phyloP scores from a whole-genome alignment of 2,797 vertebrate genomes.

The Protonibea diacanthus region DNA sequence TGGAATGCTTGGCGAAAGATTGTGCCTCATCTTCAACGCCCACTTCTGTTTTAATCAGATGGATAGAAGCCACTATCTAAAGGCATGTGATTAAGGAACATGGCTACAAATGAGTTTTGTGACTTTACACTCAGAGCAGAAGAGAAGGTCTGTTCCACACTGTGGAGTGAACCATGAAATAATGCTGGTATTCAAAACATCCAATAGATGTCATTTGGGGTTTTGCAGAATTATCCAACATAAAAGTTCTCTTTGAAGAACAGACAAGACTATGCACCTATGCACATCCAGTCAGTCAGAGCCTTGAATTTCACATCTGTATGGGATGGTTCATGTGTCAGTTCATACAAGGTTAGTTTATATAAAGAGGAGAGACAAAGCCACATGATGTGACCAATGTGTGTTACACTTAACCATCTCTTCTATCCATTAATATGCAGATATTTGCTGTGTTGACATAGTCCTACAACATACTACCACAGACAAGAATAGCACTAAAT shows the following conservation, averaged over 20 bases:
- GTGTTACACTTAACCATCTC: neutral
- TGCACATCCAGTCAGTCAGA: neutral
- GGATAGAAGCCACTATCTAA: constrained; percentile 1
- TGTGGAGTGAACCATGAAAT: neutral
- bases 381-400: neutral
- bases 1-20: constrained; percentile 28
- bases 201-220: neutral
- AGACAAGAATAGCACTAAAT: neutral
- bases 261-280: neutral
- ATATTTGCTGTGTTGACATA: neutral
- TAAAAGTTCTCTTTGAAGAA: neutral
- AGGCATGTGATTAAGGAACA: constrained; percentile 40
- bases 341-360: neutral
- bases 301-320: neutral
- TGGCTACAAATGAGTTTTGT: constrained; percentile 28
- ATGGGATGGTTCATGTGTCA: neutral
- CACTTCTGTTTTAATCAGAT: constrained; percentile 44
- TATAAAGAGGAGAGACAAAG: neutral
- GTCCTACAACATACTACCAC: neutral
- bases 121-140: neutral
- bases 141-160: too few relatives aligned
- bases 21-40: neutral
- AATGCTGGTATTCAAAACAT: neutral
- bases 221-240: neutral
- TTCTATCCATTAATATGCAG: neutral